Conservation (phyloP, 2,888 invertebrate genomes). For the Carabus problematicus region DNA sequence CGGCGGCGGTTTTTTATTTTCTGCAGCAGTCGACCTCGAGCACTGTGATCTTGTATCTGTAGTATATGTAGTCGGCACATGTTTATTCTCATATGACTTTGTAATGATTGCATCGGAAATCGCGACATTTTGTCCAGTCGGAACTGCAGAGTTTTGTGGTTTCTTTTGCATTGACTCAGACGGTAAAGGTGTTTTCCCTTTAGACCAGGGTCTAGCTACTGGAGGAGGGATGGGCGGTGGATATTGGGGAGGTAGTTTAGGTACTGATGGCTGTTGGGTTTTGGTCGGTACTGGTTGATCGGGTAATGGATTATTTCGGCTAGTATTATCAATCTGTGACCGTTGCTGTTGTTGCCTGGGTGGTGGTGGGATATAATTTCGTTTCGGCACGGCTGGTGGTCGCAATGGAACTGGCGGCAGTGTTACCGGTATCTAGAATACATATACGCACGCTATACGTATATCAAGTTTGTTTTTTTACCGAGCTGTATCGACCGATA, state of each 20-base stretch:
- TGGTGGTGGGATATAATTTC: slow-evolving; percentile 53
- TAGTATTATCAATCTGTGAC: slow-evolving; percentile 43
- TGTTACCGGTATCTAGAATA: slow-evolving; percentile 45
- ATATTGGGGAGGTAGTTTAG: slow-evolving; percentile 55
- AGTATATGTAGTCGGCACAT: no score
- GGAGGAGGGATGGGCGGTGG: slow-evolving; percentile 58
- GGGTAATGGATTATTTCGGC: slow-evolving; percentile 58
- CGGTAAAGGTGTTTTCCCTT: slow-evolving; percentile 57
- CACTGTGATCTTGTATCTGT: no score
- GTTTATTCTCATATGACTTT: no score
- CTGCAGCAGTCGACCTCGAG: slow-evolving; percentile 40
- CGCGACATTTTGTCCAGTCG: slow-evolving; percentile 55
- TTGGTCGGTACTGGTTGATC: slow-evolving; percentile 54
- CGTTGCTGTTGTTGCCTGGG: slow-evolving; percentile 53
- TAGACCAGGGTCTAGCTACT: slow-evolving; percentile 51
- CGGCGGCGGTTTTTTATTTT: slow-evolving; percentile 51
- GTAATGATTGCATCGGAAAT: slow-evolving; percentile 45
- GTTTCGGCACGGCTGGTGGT: slow-evolving; percentile 63
- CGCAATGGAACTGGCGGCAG: slow-evolving; percentile 61
- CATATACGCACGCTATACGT: neutral
- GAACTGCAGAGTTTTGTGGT: slow-evolving; percentile 58
- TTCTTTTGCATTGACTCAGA: slow-evolving; percentile 59
- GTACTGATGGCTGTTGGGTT: slow-evolving; percentile 49
- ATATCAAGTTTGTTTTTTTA: neutral
- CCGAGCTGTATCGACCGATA: neutral